Base-by-base conservation (phyloP, 37 sponge, comb jelly and placozoan species). In the Cliona cf. orientalis region DNA sequence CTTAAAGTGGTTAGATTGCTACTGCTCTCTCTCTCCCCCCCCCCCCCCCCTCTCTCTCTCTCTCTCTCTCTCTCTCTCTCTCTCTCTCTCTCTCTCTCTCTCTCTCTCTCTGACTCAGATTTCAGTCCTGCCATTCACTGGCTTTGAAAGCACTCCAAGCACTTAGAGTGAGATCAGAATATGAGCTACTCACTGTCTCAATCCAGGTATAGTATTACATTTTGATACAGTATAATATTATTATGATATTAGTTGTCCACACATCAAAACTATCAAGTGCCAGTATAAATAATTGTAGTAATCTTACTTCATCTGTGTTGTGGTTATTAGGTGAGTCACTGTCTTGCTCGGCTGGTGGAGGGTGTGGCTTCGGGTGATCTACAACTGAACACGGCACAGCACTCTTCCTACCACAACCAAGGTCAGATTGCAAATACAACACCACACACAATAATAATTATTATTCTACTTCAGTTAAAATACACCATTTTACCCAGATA, bases 141-240 rank as follows among this genome's bases (percentile, higher is more conserved):
- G 83, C 83, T 23, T 19, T 77, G 1, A 53, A 76, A 29, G 76
- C 83, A 38, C 53, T 88, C 9, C 31, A 63, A 3, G 75, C 77
- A 21, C 55, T 88, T 1, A 88, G 77, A 37, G 17, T 76, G 29
- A 58, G 89, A 71, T 83, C 89, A 39, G 77, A 82, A 28, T 88
- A 88, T 88, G 89, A 88, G 35, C 40, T 82, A 39, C 77, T 88
- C 26, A 68, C 78, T 28, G 42, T 34, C 19, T 41, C 89, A 34
- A 68, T 88, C 19, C 89, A 88, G 89, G 89, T 88, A 7, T 49
- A 49, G 53, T 49, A 19, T 14, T 49, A 49, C 14, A 19, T 9
- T 49, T 49, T 49, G 53, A 49, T 14, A 49, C 14, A 49, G 14
- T 49, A 49, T 49, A 49, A 49, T 49, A 49, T 49, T 49, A 49